Evolutionary conservation across 2,797 vertebrate species (phyloP).

Genomic region (Florisuga fusca): DNA sequence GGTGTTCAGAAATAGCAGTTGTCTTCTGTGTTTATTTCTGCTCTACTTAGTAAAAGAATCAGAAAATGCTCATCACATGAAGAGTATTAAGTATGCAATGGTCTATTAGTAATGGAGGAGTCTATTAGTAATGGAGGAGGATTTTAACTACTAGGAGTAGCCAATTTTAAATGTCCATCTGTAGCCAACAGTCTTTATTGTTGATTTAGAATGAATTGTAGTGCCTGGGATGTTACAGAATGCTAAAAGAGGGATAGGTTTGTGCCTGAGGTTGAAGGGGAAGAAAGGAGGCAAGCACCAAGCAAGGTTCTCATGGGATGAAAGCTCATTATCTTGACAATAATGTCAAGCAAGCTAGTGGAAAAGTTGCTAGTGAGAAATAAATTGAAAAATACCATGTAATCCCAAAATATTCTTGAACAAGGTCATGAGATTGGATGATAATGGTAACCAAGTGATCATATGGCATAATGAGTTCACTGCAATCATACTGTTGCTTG

Average conservation of each 20-base stretch:
- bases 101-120: background rate
- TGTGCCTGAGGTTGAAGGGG: background rate
- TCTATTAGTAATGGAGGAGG: background rate
- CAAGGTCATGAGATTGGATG: background rate
- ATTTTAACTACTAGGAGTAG: background rate
- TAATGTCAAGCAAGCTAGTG: background rate
- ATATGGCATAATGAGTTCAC: background rate
- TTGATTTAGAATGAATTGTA: background rate
- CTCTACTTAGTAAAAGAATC: background rate
- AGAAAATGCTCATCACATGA: background rate
- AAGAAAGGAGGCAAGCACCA: background rate
- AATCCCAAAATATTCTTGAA: background rate
- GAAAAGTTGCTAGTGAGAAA: background rate
- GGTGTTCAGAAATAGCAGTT: background rate
- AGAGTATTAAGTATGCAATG: background rate
- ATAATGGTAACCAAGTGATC: background rate
- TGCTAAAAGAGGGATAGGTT: background rate
- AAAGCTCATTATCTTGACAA: background rate
- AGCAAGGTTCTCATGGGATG: background rate
- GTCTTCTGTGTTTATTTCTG: background rate
- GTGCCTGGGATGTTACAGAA: background rate
- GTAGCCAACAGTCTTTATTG: background rate
- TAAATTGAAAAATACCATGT: background rate
- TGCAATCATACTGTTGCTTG: fast-evolving
- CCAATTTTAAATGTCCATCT: background rate